phyloP scores from a whole-genome alignment of 2,113 vertebrate species.

The Paracanthobrama guichenoti region DNA sequence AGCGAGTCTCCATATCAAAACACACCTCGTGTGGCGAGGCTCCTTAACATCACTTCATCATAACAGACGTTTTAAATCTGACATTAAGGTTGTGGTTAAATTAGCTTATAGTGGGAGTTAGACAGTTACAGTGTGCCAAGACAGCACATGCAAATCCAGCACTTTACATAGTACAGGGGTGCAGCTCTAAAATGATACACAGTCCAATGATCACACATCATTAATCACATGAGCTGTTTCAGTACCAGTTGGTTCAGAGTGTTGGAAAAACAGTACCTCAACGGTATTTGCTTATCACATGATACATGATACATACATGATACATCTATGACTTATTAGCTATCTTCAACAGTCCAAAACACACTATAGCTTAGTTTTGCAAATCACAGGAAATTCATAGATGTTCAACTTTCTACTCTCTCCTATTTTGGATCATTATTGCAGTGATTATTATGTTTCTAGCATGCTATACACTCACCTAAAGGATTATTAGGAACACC shows the following conservation, averaged over 20 bases:
- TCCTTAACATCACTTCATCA: neutral
- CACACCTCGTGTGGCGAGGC: neutral
- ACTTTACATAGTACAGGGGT: conserved; percentile 51
- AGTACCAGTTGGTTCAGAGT: neutral
- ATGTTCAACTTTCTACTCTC: neutral
- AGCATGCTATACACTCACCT: no score
- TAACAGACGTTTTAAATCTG: conserved; percentile 11
- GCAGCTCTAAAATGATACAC: neutral
- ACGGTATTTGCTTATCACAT: neutral
- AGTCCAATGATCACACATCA: neutral
- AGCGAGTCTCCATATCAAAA: conserved; percentile 6
- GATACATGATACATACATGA: no score
- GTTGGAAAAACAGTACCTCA: neutral
- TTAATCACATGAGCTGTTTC: conserved; percentile 6
- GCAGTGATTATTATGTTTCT: no score
- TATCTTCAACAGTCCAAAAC: neutral
- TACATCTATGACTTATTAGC: no score
- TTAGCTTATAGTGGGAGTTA: conserved; percentile 12
- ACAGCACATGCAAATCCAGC: conserved; percentile 47
- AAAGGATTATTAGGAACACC: no score
- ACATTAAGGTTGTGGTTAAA: conserved; percentile 10
- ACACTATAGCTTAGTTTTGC: neutral
- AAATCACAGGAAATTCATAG: neutral
- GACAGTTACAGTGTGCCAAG: conserved; percentile 27
- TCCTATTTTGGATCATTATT: no score